These are phyloP conservation scores for Camponotus vicinus DNA, from an alignment of 1,140 invertebrate genomes.

Conservation along the genomic window DNA sequence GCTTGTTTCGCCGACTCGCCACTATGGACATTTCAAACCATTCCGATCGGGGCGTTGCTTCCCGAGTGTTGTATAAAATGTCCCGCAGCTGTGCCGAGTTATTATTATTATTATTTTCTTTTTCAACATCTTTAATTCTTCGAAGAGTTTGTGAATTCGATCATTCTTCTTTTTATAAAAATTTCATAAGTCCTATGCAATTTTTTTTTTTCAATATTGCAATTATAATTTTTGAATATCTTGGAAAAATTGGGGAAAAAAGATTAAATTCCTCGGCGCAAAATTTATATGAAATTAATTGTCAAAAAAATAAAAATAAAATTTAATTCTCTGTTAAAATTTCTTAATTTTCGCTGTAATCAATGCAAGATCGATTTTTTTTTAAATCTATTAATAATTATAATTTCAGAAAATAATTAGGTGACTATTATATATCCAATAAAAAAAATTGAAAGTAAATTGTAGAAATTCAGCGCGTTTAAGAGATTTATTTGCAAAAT, in stretches of 20 bases:
- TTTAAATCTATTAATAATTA: not conserved
- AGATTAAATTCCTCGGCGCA: not conserved
- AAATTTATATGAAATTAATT: not conserved
- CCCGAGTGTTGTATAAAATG: not conserved
- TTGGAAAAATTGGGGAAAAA: too few species aligned
- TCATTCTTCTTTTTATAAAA: not conserved
- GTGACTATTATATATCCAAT: too few species aligned
- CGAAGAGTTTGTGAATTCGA: not conserved
- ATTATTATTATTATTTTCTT: not conserved
- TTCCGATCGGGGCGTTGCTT: slow-evolving; percentile 31
- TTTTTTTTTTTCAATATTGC: not conserved
- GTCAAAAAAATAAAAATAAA: not conserved
- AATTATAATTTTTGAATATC: not conserved
- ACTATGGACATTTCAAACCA: slow-evolving; percentile 34
- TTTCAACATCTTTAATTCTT: not conserved
- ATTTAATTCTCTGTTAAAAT: not conserved
- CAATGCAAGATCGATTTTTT: not conserved
- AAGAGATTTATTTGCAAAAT: not conserved
- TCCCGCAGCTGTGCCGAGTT: slow-evolving; percentile 12
- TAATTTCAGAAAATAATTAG: not conserved
- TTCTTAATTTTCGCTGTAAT: slow-evolving; percentile 7
- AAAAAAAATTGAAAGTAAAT: too few species aligned
- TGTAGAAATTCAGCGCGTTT: not conserved
- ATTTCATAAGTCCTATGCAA: not conserved
- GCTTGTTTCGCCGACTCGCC: slow-evolving; percentile 56